These are phyloP conservation scores for Ephestia elutella DNA, from an alignment of 1,140 invertebrate species.

Conservation along the genomic window DNA sequence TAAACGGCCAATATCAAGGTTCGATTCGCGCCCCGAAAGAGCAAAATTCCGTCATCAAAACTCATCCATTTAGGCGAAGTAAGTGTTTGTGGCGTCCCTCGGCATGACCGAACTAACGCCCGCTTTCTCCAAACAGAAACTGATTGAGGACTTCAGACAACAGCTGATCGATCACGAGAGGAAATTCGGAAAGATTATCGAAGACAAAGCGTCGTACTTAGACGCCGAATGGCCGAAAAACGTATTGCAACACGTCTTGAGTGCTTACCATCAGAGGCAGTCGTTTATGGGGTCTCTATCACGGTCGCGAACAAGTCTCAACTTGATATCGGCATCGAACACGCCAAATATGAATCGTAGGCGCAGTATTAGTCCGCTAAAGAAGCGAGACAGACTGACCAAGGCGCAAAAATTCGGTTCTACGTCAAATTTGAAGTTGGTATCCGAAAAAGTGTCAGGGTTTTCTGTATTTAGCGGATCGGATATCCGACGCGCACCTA, in stretches of 20 bases:
- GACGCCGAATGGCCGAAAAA: constrained; percentile 71
- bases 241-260: constrained; percentile 67
- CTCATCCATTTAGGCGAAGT: no score
- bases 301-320: constrained; percentile 72
- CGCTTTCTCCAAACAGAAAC: constrained; percentile 45
- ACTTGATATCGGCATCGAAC: constrained; percentile 40
- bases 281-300: constrained; percentile 73
- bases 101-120: constrained; percentile 9
- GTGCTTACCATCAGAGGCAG: constrained; percentile 63
- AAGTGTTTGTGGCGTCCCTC: constrained; percentile 45
- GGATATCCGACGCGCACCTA: constrained; percentile 38
- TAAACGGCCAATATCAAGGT: not conserved
- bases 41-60: no score
- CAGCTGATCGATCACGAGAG: constrained; percentile 73
- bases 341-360: constrained; percentile 46
- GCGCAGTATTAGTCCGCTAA: constrained; percentile 43
- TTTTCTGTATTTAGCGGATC: constrained; percentile 55
- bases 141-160: constrained; percentile 53
- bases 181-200: constrained; percentile 65
- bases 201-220: constrained; percentile 53
- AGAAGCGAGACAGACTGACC: constrained; percentile 42
- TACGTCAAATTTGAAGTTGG: constrained; percentile 57
- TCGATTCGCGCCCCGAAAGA: no score
- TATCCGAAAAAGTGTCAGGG: constrained; percentile 62
- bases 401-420: constrained; percentile 51